Evolutionary conservation across 2,113 vertebrate species (phyloP).

Genomic region (Ictalurus furcatus): DNA sequence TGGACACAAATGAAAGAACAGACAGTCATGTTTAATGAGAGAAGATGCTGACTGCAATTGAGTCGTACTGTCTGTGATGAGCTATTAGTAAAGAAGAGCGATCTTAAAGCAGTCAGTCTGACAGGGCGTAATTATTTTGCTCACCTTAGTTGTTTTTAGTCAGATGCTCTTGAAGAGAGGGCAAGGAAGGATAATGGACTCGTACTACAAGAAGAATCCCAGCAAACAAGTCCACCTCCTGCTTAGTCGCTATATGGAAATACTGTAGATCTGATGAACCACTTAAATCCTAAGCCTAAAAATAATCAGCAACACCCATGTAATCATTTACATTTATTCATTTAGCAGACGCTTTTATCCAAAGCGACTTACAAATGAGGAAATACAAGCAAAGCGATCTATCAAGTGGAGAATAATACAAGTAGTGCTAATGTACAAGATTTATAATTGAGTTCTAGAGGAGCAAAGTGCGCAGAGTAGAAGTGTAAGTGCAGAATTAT

Average conservation of each 20-base stretch:
- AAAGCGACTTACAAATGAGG: no score
- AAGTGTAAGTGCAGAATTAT: no score
- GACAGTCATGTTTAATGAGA: not conserved
- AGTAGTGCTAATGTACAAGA: no score
- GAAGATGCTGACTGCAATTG: not conserved
- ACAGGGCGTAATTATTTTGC: not conserved
- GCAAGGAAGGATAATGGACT: not conserved
- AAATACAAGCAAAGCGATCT: no score
- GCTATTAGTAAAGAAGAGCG: no score
- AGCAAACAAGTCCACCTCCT: not conserved
- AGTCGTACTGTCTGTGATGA: not conserved
- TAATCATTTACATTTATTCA: no score
- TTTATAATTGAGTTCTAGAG: no score
- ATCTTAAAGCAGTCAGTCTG: not conserved
- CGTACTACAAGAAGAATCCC: not conserved
- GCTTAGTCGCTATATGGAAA: not conserved
- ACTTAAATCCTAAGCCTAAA: slow-evolving; percentile 20
- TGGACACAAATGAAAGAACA: not conserved
- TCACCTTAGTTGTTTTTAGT: not conserved
- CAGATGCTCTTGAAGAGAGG: not conserved
- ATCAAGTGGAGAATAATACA: no score
- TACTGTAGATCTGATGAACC: not conserved
- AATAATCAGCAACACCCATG: slow-evolving; percentile 8
- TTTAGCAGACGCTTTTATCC: no score
- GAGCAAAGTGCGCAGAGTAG: no score